Evolutionary conservation across 1,140 invertebrate species (phyloP), one percentile per base, ranked within the genome.

Genomic region (Drosophila pseudoobscura): DNA sequence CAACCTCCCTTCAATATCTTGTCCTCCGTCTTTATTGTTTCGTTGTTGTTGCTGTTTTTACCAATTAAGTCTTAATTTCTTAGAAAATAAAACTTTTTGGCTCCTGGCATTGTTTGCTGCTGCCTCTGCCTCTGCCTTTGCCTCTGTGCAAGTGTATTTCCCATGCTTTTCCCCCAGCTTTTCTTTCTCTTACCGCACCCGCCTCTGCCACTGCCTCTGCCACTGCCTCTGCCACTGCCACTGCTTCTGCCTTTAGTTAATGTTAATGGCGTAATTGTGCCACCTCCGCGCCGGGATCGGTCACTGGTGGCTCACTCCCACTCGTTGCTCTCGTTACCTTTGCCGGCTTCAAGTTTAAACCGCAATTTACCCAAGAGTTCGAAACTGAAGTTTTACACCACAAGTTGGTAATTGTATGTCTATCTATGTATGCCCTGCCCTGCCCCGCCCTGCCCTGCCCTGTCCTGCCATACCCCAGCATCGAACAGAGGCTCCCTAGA

Each of bases 51-150:
- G 78, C 65, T 85, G 77, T 63, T 87, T 88, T 87, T 88, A 78
- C 83, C 83, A 87, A 87, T 87, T 87, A 87, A 88, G 83, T 88
- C 83, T 88, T 88, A 88, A 88, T 88, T 88, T 88, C 83, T 88
- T 88, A 88, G 83, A 88, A 88, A 88, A 88, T 88, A 88, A 88
- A 88, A 88, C 83, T 88, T 88, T 88, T 88, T 79, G 78, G 75
- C 83, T 88, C 72, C 58, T 45, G 56, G 78, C 83, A 79, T 85
- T 85, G 80, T 85, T 75, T 68, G 61, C 50, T 73, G 45, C 64
- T 72, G 39, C 29, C 26, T 29, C 63, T 72, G 35, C 15, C 15
- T 15, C 15, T 15, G 0, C 15, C 15, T 15, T 0, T 15, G 0
- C 29, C 35, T 29, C 17, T 39, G 58, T 71, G 65, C 61, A 47